A percentile compares a stretch with the other conserved stretches of the same genome.
Conservation (phyloP, 2,797 vertebrate genomes). For the Sandelia bainsii region DNA sequence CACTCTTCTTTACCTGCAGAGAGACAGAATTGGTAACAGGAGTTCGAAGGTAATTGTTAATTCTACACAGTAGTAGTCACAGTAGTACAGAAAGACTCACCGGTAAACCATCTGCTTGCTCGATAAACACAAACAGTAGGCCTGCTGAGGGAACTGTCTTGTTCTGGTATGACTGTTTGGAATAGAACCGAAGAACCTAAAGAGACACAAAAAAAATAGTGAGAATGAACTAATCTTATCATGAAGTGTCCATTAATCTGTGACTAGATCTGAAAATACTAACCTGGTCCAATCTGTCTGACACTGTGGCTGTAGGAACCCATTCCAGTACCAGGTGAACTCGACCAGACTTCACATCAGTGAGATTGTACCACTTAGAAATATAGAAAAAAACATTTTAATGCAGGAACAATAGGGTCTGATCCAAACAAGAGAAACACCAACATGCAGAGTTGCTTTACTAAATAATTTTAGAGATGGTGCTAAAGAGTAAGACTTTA, state of each 20-base stretch:
- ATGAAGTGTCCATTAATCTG: background rate
- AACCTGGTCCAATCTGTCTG: conserved; percentile 89
- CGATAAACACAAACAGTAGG: conserved; percentile 89
- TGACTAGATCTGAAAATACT: conserved; percentile 2
- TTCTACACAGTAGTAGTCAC: background rate
- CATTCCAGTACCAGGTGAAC: conserved; percentile 90
- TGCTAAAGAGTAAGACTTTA: too few species aligned
- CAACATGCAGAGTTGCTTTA: background rate
- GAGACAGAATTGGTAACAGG: background rate
- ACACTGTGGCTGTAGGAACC: conserved; percentile 80
- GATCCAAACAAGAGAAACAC: background rate
- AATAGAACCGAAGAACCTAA: conserved; percentile 90
- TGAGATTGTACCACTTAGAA: conserved; percentile 90
- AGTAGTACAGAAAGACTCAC: conserved; percentile 79
- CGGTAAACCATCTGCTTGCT: conserved; percentile 87
- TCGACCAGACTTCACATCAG: conserved; percentile 90
- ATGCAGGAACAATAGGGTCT: background rate
- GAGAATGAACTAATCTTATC: background rate
- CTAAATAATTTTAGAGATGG: background rate
- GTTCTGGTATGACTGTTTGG: conserved; percentile 86
- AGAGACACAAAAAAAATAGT: conserved; percentile 10
- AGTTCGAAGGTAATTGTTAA: background rate
- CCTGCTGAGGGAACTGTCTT: conserved; percentile 86
- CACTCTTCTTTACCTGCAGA: conserved; percentile 89
- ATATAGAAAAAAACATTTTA: conserved; percentile 7